Evolutionary conservation across 2,797 vertebrate genomes (phyloP), one percentile per base, ranked within the genome.

Genomic region (Catostomus latipinnis): DNA sequence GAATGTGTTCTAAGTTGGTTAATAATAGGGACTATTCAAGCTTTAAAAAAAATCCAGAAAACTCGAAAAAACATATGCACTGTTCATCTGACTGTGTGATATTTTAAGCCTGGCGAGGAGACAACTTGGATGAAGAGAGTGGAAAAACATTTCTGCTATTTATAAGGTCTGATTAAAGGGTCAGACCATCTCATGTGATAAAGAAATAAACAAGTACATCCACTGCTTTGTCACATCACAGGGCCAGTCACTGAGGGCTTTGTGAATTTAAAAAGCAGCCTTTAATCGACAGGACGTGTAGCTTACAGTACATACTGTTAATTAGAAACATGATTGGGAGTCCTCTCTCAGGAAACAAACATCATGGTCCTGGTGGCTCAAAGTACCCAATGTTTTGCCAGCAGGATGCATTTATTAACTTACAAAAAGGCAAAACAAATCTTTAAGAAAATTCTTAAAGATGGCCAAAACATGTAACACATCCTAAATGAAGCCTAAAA

Each of bases 131-230:
- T 14, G 58, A 78, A 78, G 71, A 74, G 34, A 78, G 60, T 75
- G 79, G 74, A 83, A 84, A 85, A 81, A 74, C 34, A 34, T 82
- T 71, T 81, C 12, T 48, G 79, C 80, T 83, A 77, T 84, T 86
- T 80, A 70, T 79, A 75, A 71, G 57, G 45, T 43, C 14, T 63
- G 61, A 81, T 71, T 83, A 63, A 74, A 61, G 57, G 45, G 57
- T 63, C 69, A 71, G 60, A 57, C 14, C 72, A 60, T 68, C 45
- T 81, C 65, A 80, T 76, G 53, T 63, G 78, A 74, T 72, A 52
- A 73, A 74, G 16, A 63, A 53, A 70, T 82, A 66, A 54, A 72
- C 54, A 63, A 76, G 46, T 52, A 72, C 70, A 73, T 70, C 8
- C 16, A 5, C 52, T 70, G 83, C 48, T 75, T 73, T 60, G 67